Conservation (phyloP, 2,113 vertebrate species). For the Boleophthalmus pectinirostris region DNA sequence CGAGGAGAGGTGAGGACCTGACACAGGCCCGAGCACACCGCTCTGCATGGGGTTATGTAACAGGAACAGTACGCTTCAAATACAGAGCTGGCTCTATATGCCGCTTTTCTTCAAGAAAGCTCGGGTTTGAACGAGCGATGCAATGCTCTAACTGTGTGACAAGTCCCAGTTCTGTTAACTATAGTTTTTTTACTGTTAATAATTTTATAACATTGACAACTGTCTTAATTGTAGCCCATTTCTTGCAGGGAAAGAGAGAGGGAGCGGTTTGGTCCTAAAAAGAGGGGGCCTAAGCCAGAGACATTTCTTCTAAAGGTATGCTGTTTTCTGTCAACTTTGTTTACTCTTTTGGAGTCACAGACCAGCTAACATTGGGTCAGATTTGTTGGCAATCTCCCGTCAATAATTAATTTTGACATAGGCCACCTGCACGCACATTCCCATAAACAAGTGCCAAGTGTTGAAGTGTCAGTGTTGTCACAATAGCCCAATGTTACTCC, state of each 20-base stretch:
- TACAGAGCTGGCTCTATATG: background rate
- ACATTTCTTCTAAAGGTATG: slow-evolving; percentile 93
- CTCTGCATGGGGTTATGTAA: slow-evolving; percentile 6
- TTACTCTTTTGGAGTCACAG: background rate
- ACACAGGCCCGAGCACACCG: slow-evolving; percentile 19
- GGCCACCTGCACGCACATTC: too few species aligned
- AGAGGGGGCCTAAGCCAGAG: slow-evolving; percentile 96
- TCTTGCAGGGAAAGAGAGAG: slow-evolving; percentile 88
- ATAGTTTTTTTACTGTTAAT: background rate
- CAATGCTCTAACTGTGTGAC: background rate
- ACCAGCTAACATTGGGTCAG: too few species aligned
- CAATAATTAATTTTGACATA: too few species aligned
- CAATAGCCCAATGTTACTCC: too few species aligned
- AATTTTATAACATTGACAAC: background rate
- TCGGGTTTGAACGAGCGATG: background rate
- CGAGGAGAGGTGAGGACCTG: slow-evolving; percentile 90
- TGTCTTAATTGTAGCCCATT: slow-evolving; percentile 2
- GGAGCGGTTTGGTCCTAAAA: slow-evolving; percentile 94
- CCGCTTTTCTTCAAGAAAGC: background rate
- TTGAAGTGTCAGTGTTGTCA: too few species aligned
- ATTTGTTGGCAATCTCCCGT: background rate
- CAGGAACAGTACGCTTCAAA: slow-evolving; percentile 2
- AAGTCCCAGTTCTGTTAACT: background rate
- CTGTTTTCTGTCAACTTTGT: background rate
- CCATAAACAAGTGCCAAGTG: too few species aligned